phyloP scores from a whole-genome alignment of 2,888 invertebrate genomes.

The Ellobium chinense region DNA sequence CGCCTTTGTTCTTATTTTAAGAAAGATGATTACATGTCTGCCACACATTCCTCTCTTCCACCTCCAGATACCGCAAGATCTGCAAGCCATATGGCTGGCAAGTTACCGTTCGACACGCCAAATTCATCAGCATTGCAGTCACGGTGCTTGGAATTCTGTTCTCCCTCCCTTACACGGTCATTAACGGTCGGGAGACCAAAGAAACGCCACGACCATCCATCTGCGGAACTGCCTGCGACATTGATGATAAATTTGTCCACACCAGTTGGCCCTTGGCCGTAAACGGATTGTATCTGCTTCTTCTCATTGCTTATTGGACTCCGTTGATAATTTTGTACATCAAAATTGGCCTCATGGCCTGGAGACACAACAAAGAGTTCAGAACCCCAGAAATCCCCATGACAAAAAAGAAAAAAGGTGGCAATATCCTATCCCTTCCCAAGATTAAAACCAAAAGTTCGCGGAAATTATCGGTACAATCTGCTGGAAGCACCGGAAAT shows the following conservation, averaged over 20 bases:
- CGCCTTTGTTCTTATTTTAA: too few relatives aligned
- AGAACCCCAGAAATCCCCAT: too few relatives aligned
- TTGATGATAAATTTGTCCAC: not conserved
- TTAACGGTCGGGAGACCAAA: slow-evolving; percentile 16
- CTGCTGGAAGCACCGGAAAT: too few relatives aligned
- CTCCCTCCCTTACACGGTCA: slow-evolving; percentile 11
- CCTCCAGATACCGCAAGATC: slow-evolving; percentile 32
- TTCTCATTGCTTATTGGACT: not conserved
- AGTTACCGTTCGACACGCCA: not conserved
- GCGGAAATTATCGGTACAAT: too few relatives aligned
- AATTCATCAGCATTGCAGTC: not conserved
- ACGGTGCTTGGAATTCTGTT: not conserved
- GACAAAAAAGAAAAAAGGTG: too few relatives aligned
- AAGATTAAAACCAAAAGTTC: too few relatives aligned
- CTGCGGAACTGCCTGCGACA: not conserved
- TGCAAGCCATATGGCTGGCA: slow-evolving; percentile 8
- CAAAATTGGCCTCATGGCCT: not conserved
- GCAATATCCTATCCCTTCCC: too few relatives aligned
- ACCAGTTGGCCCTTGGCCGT: slow-evolving; percentile 22
- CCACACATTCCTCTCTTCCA: too few relatives aligned
- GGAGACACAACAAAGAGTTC: not conserved
- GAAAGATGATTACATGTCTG: too few relatives aligned
- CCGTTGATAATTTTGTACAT: slow-evolving; percentile 13
- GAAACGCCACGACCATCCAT: not conserved
- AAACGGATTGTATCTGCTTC: slow-evolving; percentile 16